Conservation (phyloP, 2,888 invertebrate genomes). For the Octonoba sinensis region DNA sequence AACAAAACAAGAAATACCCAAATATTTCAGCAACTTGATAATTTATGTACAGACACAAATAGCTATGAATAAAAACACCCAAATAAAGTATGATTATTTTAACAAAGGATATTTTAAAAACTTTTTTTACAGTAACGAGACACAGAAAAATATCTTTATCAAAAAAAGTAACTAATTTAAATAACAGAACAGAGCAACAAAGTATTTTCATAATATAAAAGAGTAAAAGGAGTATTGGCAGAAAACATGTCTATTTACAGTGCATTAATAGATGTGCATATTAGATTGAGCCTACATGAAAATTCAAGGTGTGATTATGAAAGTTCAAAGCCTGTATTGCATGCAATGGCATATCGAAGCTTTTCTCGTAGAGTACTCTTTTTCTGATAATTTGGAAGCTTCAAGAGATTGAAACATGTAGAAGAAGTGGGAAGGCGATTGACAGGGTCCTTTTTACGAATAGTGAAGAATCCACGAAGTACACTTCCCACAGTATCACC, state of each 20-base stretch:
- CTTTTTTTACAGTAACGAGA: too few species aligned
- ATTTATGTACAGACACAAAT: too few species aligned
- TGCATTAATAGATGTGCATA: slow-evolving; percentile 44
- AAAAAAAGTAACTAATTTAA: too few species aligned
- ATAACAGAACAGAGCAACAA: too few species aligned
- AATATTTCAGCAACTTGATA: too few species aligned
- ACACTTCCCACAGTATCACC: slow-evolving; percentile 77
- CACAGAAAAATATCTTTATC: too few species aligned
- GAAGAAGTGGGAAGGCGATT: slow-evolving; percentile 98
- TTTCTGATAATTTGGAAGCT: slow-evolving; percentile 98
- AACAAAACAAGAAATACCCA: too few species aligned
- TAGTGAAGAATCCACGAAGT: slow-evolving; percentile 96
- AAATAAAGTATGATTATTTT: too few species aligned
- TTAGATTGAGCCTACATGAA: neutral
- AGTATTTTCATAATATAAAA: too few species aligned
- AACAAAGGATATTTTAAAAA: too few species aligned
- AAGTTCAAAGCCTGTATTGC: slow-evolving; percentile 99
- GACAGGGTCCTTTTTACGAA: slow-evolving; percentile 92
- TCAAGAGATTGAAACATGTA: slow-evolving; percentile 98
- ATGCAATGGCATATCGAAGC: slow-evolving; percentile 94
- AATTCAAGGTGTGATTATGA: slow-evolving; percentile 75
- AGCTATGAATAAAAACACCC: too few species aligned
- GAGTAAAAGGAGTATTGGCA: neutral
- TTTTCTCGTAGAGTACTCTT: slow-evolving; percentile 95
- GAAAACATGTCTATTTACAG: slow-evolving; percentile 43